These are phyloP conservation scores for Scrobipalpa costella DNA, from an alignment of 2,888 invertebrate species.

Conservation along the genomic window DNA sequence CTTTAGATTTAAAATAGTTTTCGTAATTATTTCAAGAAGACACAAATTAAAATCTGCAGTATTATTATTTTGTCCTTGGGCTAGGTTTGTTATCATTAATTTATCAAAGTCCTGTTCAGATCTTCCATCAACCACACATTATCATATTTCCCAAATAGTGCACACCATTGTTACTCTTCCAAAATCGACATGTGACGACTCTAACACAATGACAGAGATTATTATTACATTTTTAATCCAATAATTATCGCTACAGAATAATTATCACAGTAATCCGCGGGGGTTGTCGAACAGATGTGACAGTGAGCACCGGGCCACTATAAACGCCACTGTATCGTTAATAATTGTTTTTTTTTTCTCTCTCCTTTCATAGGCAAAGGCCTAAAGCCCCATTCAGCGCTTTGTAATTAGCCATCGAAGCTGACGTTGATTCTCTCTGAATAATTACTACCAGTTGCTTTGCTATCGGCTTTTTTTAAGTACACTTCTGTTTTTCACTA, in stretches of 20 bases:
- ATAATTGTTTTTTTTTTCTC: conserved; percentile 66
- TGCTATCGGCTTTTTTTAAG: conserved; percentile 46
- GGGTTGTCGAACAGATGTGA: conserved; percentile 75
- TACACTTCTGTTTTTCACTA: conserved; percentile 42
- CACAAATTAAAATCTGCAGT: too few species aligned
- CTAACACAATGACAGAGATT: conserved; percentile 40
- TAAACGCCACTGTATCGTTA: conserved; percentile 76
- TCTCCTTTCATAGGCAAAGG: conserved; percentile 68
- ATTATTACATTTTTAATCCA: conserved; percentile 64
- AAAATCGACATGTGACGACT: conserved; percentile 41
- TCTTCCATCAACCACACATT: not conserved
- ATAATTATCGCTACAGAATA: conserved; percentile 77
- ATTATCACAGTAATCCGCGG: conserved; percentile 77
- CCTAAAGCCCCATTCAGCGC: conserved; percentile 72
- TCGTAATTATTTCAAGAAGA: too few species aligned
- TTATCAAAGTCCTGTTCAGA: not conserved
- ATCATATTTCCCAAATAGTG: too few species aligned
- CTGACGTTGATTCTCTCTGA: conserved; percentile 68
- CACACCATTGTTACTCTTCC: conserved; percentile 1
- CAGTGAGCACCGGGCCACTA: conserved; percentile 75
- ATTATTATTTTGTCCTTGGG: too few species aligned
- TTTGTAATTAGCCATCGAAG: conserved; percentile 76
- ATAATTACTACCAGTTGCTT: conserved; percentile 69
- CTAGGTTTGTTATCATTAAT: not conserved
- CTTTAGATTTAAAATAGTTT: too few species aligned